Evolutionary conservation across 2,113 vertebrate species (phyloP).

Genomic region (Lutjanus erythropterus): DNA sequence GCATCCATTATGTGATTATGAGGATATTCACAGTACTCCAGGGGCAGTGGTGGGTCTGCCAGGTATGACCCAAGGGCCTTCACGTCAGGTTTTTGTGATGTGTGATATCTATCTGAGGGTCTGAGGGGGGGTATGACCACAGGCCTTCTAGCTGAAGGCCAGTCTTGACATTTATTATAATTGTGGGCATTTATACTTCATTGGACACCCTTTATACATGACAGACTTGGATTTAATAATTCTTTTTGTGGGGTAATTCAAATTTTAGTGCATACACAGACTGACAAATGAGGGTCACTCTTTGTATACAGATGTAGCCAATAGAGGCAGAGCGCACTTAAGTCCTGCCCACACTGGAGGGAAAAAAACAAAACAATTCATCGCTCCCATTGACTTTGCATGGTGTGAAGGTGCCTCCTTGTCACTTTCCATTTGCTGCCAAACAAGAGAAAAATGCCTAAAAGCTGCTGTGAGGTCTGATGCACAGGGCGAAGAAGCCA

Average conservation of each 20-base stretch:
- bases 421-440: too few relatives aligned
- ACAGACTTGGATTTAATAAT: conserved; percentile 17
- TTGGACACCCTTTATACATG: not conserved
- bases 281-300: conserved; percentile 2
- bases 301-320: not conserved
- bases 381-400: too few relatives aligned
- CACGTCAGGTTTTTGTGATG: conserved; percentile 11
- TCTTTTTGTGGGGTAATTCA: not conserved
- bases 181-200: conserved; percentile 2
- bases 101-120: conserved; percentile 42
- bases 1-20: conserved; percentile 63
- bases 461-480: too few relatives aligned
- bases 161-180: not conserved
- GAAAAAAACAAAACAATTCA: too few relatives aligned
- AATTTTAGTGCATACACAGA: not conserved
- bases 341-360: too few relatives aligned
- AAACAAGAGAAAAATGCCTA: too few relatives aligned
- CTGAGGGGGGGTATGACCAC: not conserved
- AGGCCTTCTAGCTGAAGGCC: conserved; percentile 18
- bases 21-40: conserved; percentile 48
- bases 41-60: conserved; percentile 23
- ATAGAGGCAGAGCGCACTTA: too few relatives aligned
- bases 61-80: conserved; percentile 36
- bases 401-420: too few relatives aligned
- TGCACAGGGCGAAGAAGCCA: too few relatives aligned